Percentiles rank a stretch among this genome's conserved stretches.
These are phyloP conservation scores for Chrysopa pallens DNA, from an alignment of 1,140 invertebrate species.

Conservation along the genomic window DNA sequence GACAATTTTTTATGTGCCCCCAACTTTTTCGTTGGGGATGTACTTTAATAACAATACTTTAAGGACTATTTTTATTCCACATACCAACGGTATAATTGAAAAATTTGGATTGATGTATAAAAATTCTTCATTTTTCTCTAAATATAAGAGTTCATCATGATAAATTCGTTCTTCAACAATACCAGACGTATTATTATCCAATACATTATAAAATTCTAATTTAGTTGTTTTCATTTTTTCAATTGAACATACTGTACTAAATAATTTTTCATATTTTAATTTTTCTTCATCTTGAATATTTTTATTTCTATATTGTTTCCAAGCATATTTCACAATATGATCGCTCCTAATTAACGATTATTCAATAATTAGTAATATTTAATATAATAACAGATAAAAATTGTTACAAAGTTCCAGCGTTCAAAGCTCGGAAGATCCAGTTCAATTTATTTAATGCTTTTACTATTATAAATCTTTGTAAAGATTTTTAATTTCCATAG, in stretches of 20 bases:
- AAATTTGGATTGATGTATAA: constrained; percentile 7
- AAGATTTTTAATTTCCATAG: too few species aligned
- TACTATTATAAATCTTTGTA: too few species aligned
- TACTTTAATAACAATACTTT: too few species aligned
- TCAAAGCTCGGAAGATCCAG: too few species aligned
- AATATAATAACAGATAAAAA: too few species aligned
- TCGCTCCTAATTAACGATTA: too few species aligned
- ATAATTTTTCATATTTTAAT: constrained; percentile 3
- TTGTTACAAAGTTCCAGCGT: too few species aligned
- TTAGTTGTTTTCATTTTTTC: constrained; percentile 4
- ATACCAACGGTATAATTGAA: constrained; percentile 7
- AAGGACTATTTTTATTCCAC: too few species aligned
- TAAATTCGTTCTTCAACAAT: constrained; percentile 9
- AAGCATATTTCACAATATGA: constrained; percentile 4
- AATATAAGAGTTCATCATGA: constrained; percentile 7
- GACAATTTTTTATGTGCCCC: too few species aligned
- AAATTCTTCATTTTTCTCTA: constrained; percentile 3
- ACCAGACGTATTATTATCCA: constrained; percentile 5
- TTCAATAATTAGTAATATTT: too few species aligned
- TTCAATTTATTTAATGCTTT: too few species aligned
- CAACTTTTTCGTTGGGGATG: too few species aligned
- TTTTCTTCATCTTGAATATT: background rate
- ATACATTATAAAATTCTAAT: constrained; percentile 5
- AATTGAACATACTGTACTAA: constrained; percentile 7
- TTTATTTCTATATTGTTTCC: constrained; percentile 7